A percentile compares a stretch with the other conserved stretches of the same genome.
Conservation (phyloP, 2,888 invertebrate species). For the Philaethria dido region DNA sequence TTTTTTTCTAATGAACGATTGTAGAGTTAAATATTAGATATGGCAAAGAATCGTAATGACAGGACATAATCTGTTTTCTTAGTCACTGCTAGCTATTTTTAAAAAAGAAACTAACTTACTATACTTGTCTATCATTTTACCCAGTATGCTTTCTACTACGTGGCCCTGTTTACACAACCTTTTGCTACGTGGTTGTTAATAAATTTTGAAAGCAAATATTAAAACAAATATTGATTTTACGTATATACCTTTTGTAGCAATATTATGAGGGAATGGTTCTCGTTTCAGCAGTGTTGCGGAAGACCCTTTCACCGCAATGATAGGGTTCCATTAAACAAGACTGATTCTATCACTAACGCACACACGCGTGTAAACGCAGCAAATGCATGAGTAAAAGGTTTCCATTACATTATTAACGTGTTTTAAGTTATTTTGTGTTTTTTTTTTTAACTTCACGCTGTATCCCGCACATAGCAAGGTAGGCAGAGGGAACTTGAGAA, state of each 20-base stretch:
- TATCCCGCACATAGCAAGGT: too few relatives aligned
- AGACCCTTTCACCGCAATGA: slow-evolving; percentile 25
- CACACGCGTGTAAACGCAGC: slow-evolving; percentile 25
- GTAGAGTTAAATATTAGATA: too few relatives aligned
- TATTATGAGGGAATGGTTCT: slow-evolving; percentile 26
- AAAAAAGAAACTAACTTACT: too few relatives aligned
- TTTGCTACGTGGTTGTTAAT: not conserved
- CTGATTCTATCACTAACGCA: slow-evolving; percentile 27
- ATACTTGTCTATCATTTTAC: too few relatives aligned
- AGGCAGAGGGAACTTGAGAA: too few relatives aligned
- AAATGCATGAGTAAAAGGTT: not conserved
- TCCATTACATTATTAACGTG: not conserved
- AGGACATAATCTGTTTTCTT: too few relatives aligned
- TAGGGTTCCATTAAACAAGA: slow-evolving; percentile 25
- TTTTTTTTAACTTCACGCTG: too few relatives aligned
- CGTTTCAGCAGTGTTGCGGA: slow-evolving; percentile 22
- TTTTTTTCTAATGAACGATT: too few relatives aligned
- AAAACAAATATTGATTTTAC: slow-evolving; percentile 4
- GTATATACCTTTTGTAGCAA: not conserved
- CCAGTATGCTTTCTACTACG: not conserved
- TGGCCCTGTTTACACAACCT: not conserved
- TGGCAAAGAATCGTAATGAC: too few relatives aligned
- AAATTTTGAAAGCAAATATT: not conserved
- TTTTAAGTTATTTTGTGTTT: too few relatives aligned
- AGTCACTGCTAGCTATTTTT: too few relatives aligned